phyloP scores from a whole-genome alignment of 1,140 invertebrate species.

The Acromyrmex echinatior region DNA sequence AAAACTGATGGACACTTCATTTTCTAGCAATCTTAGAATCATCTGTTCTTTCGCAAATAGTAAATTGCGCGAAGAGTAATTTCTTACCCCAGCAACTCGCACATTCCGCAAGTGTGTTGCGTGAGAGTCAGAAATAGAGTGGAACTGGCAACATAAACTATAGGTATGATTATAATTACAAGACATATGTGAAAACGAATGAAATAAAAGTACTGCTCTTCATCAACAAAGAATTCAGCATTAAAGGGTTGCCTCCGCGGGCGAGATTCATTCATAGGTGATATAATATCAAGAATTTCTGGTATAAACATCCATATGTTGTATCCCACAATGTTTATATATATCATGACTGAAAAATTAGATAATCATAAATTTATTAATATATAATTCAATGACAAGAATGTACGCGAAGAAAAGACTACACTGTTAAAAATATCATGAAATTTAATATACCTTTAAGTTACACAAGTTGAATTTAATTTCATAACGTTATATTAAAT shows the following conservation, averaged over 20 bases:
- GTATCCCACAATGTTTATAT: neutral
- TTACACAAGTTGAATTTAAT: too few relatives aligned
- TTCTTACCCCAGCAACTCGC: conserved; percentile 29
- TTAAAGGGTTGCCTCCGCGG: neutral
- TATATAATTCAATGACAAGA: neutral
- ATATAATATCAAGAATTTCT: conserved; percentile 23
- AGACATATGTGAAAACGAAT: neutral
- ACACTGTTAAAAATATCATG: too few relatives aligned
- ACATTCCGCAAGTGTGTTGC: conserved; percentile 45
- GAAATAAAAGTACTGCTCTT: conserved; percentile 10
- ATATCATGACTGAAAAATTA: conserved; percentile 11
- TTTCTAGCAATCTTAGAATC: neutral
- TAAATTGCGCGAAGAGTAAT: neutral
- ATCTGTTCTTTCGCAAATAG: conserved; percentile 24
- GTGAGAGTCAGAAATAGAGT: neutral
- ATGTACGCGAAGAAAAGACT: neutral
- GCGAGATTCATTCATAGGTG: conserved; percentile 32
- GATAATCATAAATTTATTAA: neutral
- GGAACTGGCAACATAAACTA: neutral
- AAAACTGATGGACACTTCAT: neutral
- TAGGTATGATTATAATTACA: neutral
- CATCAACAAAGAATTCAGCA: neutral
- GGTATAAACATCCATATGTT: neutral
- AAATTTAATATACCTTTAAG: too few relatives aligned
- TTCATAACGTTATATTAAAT: too few relatives aligned